Evolutionary conservation across 2,888 invertebrate genomes (phyloP).

Genomic region (Eupithecia tripunctaria): DNA sequence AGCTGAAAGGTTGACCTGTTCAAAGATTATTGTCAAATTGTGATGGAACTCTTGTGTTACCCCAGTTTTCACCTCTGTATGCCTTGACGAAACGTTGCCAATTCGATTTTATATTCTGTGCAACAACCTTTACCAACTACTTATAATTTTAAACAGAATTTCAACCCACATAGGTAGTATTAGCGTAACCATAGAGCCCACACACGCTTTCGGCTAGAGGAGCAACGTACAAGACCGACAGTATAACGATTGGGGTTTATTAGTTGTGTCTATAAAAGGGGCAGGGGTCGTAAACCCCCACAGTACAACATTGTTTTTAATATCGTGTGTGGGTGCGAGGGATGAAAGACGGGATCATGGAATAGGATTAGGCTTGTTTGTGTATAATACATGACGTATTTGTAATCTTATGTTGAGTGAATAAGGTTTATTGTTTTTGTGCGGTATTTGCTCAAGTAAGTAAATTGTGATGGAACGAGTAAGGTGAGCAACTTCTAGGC

Average conservation of each 20-base stretch:
- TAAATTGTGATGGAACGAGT: background rate
- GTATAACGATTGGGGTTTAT: constrained; percentile 77
- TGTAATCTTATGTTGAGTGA: constrained; percentile 7
- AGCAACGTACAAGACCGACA: constrained; percentile 47
- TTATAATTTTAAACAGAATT: background rate
- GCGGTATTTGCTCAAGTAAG: background rate
- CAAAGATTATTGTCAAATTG: background rate
- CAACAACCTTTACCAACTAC: background rate
- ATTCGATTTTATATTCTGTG: background rate
- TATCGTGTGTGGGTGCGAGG: constrained; percentile 46
- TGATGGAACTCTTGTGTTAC: background rate
- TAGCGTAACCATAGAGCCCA: constrained; percentile 1
- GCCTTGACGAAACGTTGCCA: background rate
- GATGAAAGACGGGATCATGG: constrained; percentile 6
- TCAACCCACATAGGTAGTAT: background rate
- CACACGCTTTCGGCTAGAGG: constrained; percentile 22
- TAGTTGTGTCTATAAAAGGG: constrained; percentile 78
- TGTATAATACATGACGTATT: background rate
- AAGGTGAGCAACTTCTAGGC: background rate
- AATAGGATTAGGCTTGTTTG: constrained; percentile 6
- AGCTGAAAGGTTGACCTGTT: background rate
- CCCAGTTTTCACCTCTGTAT: too few relatives aligned
- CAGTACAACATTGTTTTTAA: constrained; percentile 70
- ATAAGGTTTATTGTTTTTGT: background rate
- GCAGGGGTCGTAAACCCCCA: constrained; percentile 67